phyloP scores from a whole-genome alignment of 2,797 vertebrate genomes.

The Falco cherrug region DNA sequence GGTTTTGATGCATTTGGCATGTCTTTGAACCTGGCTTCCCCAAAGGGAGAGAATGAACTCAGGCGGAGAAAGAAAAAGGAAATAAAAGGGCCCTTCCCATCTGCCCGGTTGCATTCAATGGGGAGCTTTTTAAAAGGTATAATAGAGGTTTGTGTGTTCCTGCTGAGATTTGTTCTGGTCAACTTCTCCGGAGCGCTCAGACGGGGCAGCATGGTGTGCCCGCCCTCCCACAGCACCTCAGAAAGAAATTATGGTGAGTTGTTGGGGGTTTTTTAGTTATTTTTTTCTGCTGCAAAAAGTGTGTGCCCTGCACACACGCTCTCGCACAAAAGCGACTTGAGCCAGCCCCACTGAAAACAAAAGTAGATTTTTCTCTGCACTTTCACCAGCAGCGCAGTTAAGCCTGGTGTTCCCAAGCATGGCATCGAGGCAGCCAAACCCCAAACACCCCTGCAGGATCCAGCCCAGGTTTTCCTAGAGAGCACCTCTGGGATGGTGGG shows the following conservation, averaged over 20 bases:
- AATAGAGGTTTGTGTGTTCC: slow-evolving; percentile 64
- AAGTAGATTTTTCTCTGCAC: background rate
- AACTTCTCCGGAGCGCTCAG: background rate
- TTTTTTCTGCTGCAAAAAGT: background rate
- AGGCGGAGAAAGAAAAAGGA: slow-evolving; percentile 54
- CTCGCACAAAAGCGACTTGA: background rate
- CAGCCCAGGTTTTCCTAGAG: background rate
- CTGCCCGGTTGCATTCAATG: slow-evolving; percentile 47
- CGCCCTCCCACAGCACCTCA: background rate
- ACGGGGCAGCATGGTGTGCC: background rate
- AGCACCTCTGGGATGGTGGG: accelerated
- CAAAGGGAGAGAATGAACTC: slow-evolving; percentile 54
- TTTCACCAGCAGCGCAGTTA: background rate
- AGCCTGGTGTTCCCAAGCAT: background rate
- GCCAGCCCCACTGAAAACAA: background rate
- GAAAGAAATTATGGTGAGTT: background rate
- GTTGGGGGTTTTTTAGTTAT: background rate
- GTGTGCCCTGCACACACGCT: background rate
- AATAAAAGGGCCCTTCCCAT: slow-evolving; percentile 59
- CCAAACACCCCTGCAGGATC: background rate
- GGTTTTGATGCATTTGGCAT: slow-evolving; percentile 56
- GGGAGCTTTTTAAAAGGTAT: slow-evolving; percentile 44
- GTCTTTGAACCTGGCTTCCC: slow-evolving; percentile 60
- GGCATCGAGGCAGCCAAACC: background rate
- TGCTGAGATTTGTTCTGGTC: slow-evolving; percentile 68